Base-by-base conservation (phyloP, 2,797 vertebrate genomes). In the Adelosebastes latens region DNA sequence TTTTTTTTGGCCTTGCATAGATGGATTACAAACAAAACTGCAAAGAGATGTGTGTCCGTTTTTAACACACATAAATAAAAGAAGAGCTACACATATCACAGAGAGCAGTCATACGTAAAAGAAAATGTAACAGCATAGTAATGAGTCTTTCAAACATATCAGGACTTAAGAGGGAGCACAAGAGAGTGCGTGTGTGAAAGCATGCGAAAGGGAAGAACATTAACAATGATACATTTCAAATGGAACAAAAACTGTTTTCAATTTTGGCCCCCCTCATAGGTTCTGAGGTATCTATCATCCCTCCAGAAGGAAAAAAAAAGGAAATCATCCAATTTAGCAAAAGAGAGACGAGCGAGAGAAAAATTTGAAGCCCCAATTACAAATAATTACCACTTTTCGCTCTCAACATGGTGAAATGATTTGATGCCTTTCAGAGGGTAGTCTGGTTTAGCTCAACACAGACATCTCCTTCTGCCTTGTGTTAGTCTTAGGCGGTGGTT, bases 351-450 rank as follows among this genome's bases (percentile, higher is more conserved):
- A 94, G 93, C 52, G 84, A 90, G 86, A 93, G 92, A 97, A 93
- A 96, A 97, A 97, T 96, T 95, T 97, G 96, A 94, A 97, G 97
- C 95, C 94, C 96, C 96, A 99, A 99, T 99, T 99, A 98, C 96
- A 96, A 98, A 97, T 98, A 99, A 99, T 99, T 99, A 99, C 97
- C 96, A 96, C 97, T 97, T 98, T 98, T 98, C 95, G 96, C 97
- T 98, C 97, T 97, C 96, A 97, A 97, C 97, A 98, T 97, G 96
- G 98, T 98, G 97, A 97, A 99, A 98, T 99, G 97, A 99, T 99
- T 99, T 98, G 97, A 98, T 97, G 97, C 96, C 96, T 97, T 97
- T 97, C 96, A 96, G 96, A 96, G 95, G 96, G 96, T 94, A 96
- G 96, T 97, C 98, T 99, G 98, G 97, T 96, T 99, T 97, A 96